Conservation (phyloP, 2,113 vertebrate genomes). For the Pyrgilauda ruficollis region DNA sequence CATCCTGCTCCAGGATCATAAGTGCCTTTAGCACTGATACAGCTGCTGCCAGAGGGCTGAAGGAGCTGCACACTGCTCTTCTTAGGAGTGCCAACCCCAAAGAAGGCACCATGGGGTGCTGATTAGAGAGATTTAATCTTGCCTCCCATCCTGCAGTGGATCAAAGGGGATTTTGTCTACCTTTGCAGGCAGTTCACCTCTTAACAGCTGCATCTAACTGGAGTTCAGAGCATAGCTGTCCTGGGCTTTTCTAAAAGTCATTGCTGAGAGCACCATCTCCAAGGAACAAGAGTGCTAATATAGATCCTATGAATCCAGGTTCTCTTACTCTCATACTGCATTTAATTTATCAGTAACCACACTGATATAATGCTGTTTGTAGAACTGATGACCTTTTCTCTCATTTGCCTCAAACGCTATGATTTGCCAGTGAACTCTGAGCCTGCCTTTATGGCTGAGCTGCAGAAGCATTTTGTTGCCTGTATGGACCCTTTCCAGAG, state of each 20-base stretch:
- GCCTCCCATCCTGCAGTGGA: neutral
- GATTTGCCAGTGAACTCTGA: conserved; percentile 14
- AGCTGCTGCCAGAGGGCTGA: neutral
- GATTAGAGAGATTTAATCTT: neutral
- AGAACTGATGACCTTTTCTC: conserved; percentile 16
- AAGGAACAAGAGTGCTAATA: neutral
- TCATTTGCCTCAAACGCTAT: neutral
- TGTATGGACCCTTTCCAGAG: neutral
- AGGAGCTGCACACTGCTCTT: neutral
- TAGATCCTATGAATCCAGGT: neutral
- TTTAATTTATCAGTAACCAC: neutral
- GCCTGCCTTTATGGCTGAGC: neutral
- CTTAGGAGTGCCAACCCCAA: neutral
- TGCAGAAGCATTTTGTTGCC: conserved; percentile 26
- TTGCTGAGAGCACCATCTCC: neutral
- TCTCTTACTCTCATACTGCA: neutral
- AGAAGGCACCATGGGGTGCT: fast-evolving
- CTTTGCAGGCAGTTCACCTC: neutral
- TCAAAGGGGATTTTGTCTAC: neutral
- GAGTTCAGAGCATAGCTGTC: neutral
- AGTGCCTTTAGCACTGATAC: neutral
- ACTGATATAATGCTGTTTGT: neutral
- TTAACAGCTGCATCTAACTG: neutral
- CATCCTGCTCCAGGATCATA: neutral
- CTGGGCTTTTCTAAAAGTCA: neutral